phyloP scores from a whole-genome alignment of 2,113 vertebrate species.

The Mus spicilegus region DNA sequence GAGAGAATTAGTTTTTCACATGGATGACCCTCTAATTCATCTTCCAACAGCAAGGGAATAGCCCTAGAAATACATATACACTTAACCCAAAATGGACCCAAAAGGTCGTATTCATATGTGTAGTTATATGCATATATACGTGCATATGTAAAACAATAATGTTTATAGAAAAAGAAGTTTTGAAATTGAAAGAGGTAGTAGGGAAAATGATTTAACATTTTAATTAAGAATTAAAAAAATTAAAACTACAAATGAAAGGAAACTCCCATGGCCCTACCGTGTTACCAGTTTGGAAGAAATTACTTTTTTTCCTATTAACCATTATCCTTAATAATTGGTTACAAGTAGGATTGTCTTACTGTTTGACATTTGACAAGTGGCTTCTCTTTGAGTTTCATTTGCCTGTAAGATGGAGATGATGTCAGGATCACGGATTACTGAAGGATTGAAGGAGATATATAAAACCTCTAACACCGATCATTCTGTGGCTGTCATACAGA shows the following conservation, averaged over 20 bases:
- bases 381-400: not conserved
- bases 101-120: not conserved
- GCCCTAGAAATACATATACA: not conserved
- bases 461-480: not conserved
- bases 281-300: not conserved
- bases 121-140: not conserved
- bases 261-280: not conserved
- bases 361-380: not conserved
- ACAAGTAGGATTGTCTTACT: not conserved
- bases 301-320: not conserved
- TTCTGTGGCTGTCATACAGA: not conserved
- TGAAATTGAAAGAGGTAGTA: not conserved
- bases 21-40: not conserved
- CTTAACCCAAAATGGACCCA: not conserved
- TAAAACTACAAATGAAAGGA: not conserved
- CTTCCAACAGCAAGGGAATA: not conserved
- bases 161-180: not conserved
- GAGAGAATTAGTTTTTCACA: not conserved
- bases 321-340: not conserved
- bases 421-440: not conserved
- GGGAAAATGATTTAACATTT: not conserved
- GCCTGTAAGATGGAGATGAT: not conserved
- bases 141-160: not conserved
- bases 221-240: not conserved
- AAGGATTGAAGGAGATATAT: not conserved